Percentiles rank a stretch among this genome's conserved stretches.
phyloP scores from a whole-genome alignment of 2,888 invertebrate species.

The Sepiola atlantica region DNA sequence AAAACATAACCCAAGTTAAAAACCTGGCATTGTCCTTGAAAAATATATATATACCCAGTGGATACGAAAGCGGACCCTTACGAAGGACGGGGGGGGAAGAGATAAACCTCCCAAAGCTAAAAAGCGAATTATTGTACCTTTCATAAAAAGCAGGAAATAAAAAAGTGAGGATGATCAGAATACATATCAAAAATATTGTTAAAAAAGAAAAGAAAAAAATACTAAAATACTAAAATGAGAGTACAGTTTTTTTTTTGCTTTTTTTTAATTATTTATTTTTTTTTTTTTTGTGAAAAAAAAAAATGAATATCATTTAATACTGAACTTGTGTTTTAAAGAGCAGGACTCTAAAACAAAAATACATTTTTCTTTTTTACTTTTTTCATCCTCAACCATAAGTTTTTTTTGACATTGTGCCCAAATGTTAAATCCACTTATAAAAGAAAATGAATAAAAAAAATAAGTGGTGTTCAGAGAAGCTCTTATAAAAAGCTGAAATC shows the following conservation, averaged over 20 bases:
- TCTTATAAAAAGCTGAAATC: not conserved
- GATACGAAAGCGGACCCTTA: not conserved
- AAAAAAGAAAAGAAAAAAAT: not conserved
- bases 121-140: not conserved
- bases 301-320: not conserved
- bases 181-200: not conserved
- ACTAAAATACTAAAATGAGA: too few relatives aligned
- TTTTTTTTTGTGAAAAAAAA: not conserved
- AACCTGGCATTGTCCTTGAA: too few relatives aligned
- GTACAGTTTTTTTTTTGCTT: not conserved
- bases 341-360: not conserved
- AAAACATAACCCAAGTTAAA: too few relatives aligned
- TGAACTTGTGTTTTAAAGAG: not conserved
- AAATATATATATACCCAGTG: not conserved
- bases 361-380: not conserved
- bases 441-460: not conserved
- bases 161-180: not conserved
- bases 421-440: not conserved
- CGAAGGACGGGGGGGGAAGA: not conserved
- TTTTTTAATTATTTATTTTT: too few relatives aligned
- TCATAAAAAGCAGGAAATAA: not conserved
- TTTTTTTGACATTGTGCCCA: not conserved
- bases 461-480: not conserved
- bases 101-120: not conserved
- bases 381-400: not conserved